phyloP scores from a whole-genome alignment of 2,888 invertebrate species.

The Eilema depressum region DNA sequence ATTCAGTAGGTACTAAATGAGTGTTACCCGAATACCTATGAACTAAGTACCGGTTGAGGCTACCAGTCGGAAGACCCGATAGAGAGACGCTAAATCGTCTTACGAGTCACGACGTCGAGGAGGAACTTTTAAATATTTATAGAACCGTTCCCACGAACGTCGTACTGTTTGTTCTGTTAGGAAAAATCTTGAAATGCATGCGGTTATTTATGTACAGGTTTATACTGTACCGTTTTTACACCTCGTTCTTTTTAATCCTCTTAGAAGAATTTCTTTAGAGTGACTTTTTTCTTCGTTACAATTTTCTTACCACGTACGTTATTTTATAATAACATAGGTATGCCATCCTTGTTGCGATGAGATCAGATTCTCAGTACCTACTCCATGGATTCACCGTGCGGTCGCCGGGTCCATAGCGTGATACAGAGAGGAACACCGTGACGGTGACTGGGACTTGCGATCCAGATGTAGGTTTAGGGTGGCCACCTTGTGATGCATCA shows the following conservation, averaged over 20 bases:
- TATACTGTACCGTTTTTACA: slow-evolving; percentile 20
- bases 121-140: slow-evolving; percentile 66
- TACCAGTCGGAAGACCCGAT: slow-evolving; percentile 28
- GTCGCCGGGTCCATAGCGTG: too few relatives aligned
- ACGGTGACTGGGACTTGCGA: too few relatives aligned
- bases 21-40: slow-evolving; percentile 22
- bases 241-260: slow-evolving; percentile 22
- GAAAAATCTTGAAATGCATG: slow-evolving; percentile 54
- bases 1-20: slow-evolving; percentile 21
- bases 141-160: slow-evolving; percentile 59
- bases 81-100: slow-evolving; percentile 57
- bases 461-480: too few relatives aligned
- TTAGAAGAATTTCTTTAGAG: slow-evolving; percentile 16
- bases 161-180: slow-evolving; percentile 56
- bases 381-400: too few relatives aligned
- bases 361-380: too few relatives aligned
- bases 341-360: too few relatives aligned
- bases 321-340: too few relatives aligned
- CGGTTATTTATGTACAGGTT: slow-evolving; percentile 34
- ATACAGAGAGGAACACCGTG: too few relatives aligned
- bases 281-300: too few relatives aligned
- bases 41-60: slow-evolving; percentile 17
- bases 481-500: too few relatives aligned
- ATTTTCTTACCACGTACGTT: too few relatives aligned
- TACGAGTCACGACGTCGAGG: slow-evolving; percentile 47